Percentiles rank a stretch among this genome's conserved stretches.
phyloP scores from a whole-genome alignment of 2,888 invertebrate genomes.

The Stenodema calcarata region DNA sequence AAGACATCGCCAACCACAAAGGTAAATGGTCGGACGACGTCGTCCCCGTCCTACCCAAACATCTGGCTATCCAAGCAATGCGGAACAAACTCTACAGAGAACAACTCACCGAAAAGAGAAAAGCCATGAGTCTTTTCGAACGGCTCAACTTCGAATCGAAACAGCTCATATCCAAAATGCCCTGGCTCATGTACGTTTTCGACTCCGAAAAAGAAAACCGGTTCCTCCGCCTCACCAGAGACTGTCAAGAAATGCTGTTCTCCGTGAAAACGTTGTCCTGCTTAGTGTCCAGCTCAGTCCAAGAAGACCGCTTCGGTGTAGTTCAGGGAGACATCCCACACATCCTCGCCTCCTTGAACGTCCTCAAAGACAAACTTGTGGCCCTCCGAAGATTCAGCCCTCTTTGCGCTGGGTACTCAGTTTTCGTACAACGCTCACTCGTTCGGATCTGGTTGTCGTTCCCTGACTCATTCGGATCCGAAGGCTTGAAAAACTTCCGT shows the following conservation, averaged over 20 bases:
- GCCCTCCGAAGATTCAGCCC: not conserved
- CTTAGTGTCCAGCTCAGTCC: not conserved
- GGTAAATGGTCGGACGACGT: not conserved
- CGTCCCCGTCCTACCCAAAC: not conserved
- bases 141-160: not conserved
- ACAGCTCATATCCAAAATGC: not conserved
- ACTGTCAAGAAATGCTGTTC: not conserved
- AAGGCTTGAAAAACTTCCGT: not conserved
- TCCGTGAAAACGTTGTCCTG: not conserved
- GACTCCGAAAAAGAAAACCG: not conserved
- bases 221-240: not conserved
- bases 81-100: not conserved
- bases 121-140: slow-evolving; percentile 17
- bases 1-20: not conserved
- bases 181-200: slow-evolving; percentile 14
- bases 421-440: slow-evolving; percentile 32
- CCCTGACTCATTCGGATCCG: slow-evolving; percentile 19
- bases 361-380: slow-evolving; percentile 11
- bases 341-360: not conserved
- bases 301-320: slow-evolving; percentile 11
- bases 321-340: slow-evolving; percentile 17
- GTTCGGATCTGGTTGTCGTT: slow-evolving; percentile 20
- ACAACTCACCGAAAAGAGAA: not conserved
- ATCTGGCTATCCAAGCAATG: not conserved
- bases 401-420: not conserved